A percentile compares a stretch with the other conserved stretches of the same genome.
Conservation (phyloP, 2,888 invertebrate genomes). For the Machimus atricapillus region DNA sequence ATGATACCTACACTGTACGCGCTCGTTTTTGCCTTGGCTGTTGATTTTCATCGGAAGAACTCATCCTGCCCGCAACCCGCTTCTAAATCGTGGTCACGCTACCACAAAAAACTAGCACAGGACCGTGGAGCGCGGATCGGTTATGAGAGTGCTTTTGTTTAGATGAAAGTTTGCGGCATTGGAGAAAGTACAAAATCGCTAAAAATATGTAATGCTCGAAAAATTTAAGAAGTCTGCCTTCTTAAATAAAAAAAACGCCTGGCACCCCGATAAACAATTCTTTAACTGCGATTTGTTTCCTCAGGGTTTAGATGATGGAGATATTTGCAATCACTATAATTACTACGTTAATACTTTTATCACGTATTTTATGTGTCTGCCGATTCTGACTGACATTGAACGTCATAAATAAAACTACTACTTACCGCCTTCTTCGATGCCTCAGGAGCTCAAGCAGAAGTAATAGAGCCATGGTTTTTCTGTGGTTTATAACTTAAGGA, state of each 20-base stretch:
- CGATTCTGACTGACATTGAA: background rate
- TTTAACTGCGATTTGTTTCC: background rate
- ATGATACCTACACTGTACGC: background rate
- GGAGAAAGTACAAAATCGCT: background rate
- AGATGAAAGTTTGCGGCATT: background rate
- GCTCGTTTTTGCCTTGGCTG: background rate
- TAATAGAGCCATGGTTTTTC: constrained; percentile 9
- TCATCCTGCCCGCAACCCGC: background rate
- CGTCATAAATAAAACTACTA: background rate
- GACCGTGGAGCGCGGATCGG: background rate
- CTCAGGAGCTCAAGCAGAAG: background rate
- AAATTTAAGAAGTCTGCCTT: background rate
- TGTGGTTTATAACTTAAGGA: background rate
- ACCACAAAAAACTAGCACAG: background rate
- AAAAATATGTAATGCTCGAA: background rate
- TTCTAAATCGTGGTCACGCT: background rate
- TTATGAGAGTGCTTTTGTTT: background rate
- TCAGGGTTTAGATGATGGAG: background rate
- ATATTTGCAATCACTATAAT: background rate
- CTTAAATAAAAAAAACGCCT: background rate
- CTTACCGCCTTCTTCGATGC: background rate
- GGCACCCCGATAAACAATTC: background rate
- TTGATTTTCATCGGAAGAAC: background rate
- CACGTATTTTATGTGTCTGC: background rate
- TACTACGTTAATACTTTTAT: background rate